Conservation (phyloP, 2,797 vertebrate species). For the Pangasius sanitwongsei region DNA sequence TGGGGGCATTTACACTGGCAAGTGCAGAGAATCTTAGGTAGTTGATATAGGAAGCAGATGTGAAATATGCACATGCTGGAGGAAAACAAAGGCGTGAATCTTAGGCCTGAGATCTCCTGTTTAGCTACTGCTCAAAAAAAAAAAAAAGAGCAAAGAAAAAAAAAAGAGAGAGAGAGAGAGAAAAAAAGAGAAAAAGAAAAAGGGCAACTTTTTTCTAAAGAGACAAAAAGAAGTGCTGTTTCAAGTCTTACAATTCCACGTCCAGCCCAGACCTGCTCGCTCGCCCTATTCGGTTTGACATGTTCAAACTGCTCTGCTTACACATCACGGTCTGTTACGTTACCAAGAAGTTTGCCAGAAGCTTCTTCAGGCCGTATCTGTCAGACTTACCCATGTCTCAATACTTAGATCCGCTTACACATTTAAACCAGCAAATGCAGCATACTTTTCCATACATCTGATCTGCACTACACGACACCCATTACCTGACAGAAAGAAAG, state of each 20-base stretch:
- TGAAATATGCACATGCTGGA: conserved; percentile 66
- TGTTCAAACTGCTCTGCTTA: conserved; percentile 43
- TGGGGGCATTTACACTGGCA: conserved; percentile 23
- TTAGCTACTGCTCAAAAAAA: background rate
- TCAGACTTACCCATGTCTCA: background rate
- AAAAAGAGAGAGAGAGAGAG: no score
- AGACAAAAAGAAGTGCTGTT: background rate
- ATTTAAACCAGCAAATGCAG: background rate
- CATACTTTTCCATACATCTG: background rate
- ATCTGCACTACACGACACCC: background rate
- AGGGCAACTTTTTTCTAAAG: background rate
- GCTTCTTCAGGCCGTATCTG: background rate
- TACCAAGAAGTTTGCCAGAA: conserved; percentile 25
- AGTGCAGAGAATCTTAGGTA: conserved; percentile 54
- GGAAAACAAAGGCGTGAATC: conserved; percentile 28
- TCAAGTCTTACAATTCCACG: conserved; percentile 8
- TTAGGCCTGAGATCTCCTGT: background rate
- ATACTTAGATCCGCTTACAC: background rate
- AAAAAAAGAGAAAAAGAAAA: background rate
- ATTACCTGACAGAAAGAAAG: background rate
- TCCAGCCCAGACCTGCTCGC: conserved; percentile 48
- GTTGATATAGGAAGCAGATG: conserved; percentile 74
- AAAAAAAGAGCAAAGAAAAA: no score
- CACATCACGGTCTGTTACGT: conserved; percentile 26
- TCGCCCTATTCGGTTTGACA: background rate